These are phyloP conservation scores for Scaptomyza tumidula DNA, from an alignment of 2,888 invertebrate genomes.

Conservation along the genomic window DNA sequence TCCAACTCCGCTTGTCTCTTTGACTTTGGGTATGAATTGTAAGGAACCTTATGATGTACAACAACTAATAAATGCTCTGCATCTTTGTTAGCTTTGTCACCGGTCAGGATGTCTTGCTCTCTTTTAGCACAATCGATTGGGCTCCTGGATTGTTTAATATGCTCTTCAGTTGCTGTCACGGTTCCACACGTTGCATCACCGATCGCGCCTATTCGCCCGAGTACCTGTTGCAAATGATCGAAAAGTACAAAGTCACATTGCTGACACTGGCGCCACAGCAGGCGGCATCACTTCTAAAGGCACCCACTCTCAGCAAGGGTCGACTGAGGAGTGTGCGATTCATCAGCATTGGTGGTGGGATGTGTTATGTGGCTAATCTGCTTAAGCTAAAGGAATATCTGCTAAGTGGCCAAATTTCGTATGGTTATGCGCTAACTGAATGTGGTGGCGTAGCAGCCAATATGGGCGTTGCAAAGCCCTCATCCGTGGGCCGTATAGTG, in stretches of 20 bases:
- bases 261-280: conserved; percentile 76
- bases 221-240: conserved; percentile 73
- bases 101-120: conserved; percentile 74
- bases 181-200: conserved; percentile 80
- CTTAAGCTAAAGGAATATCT: conserved; percentile 73
- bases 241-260: conserved; percentile 76
- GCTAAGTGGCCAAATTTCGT: conserved; percentile 69
- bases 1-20: conserved; percentile 79
- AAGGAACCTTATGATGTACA: not conserved
- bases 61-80: not conserved
- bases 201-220: conserved; percentile 75
- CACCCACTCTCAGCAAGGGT: conserved; percentile 60
- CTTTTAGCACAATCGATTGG: conserved; percentile 81
- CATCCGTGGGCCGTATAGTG: conserved; percentile 76
- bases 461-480: conserved; percentile 71
- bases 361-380: conserved; percentile 72
- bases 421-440: conserved; percentile 81
- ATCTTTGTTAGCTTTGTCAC: conserved; percentile 71
- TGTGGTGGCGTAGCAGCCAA: conserved; percentile 75
- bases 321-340: conserved; percentile 69
- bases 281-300: conserved; percentile 67
- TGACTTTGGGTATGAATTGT: conserved; percentile 73
- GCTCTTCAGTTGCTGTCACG: conserved; percentile 76
- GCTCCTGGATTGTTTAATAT: conserved; percentile 78
- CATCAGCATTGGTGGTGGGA: conserved; percentile 76